Conservation (phyloP, 2,797 vertebrate genomes). For the Loris lydekkerianus region DNA sequence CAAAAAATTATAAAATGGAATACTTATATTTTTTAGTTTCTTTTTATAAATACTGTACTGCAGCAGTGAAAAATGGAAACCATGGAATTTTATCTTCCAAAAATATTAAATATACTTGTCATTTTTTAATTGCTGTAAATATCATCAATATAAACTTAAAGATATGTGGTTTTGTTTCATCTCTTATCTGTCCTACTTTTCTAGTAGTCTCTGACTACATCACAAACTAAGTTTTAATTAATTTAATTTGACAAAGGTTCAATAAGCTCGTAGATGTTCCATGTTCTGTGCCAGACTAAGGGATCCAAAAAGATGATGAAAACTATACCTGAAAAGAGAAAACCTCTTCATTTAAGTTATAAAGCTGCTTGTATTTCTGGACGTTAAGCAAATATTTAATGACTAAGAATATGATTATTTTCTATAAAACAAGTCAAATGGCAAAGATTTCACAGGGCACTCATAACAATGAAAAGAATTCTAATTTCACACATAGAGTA, state of each 20-base stretch:
- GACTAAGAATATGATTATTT: conserved; percentile 47
- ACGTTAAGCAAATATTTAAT: conserved; percentile 11
- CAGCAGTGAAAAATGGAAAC: not conserved
- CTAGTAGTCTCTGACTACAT: not conserved
- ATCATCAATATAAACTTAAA: not conserved
- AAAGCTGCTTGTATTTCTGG: not conserved
- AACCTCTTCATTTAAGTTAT: conserved; percentile 18
- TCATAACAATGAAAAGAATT: conserved; percentile 37
- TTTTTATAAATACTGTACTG: not conserved
- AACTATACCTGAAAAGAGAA: not conserved
- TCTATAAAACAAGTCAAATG: conserved; percentile 20
- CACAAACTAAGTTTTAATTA: conserved; percentile 26
- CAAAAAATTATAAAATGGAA: not conserved
- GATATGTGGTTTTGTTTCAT: not conserved
- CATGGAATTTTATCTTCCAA: not conserved
- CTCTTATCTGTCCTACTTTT: not conserved
- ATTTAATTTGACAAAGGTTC: not conserved
- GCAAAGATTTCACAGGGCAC: conserved; percentile 28
- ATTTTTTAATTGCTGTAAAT: conserved; percentile 13
- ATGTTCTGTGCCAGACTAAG: not conserved
- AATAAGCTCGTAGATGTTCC: not conserved
- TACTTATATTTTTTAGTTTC: not conserved
- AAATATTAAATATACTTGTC: not conserved
- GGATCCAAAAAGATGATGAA: not conserved
- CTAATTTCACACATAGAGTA: not conserved